A percentile compares a stretch with the other conserved stretches of the same genome.
These are phyloP conservation scores for Malacoctenus gilli DNA, from an alignment of 2,797 vertebrate genomes.

Conservation along the genomic window DNA sequence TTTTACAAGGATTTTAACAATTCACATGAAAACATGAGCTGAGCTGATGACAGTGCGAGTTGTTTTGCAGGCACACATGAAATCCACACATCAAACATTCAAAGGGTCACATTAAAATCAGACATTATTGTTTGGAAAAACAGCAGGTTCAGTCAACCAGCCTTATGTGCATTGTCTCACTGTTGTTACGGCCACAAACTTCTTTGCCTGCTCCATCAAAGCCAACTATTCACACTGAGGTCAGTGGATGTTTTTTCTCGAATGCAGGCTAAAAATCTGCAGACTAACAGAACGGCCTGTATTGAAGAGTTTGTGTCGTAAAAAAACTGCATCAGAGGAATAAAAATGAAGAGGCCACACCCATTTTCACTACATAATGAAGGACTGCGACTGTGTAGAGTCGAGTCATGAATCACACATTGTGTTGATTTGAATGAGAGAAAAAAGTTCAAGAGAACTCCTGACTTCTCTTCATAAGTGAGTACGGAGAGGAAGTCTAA, in stretches of 20 bases:
- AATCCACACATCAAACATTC: slow-evolving; percentile 19
- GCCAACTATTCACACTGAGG: neutral
- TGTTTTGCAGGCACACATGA: slow-evolving; percentile 15
- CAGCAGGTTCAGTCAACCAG: neutral
- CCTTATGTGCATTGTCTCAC: too few relatives aligned
- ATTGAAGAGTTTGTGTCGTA: slow-evolving; percentile 11
- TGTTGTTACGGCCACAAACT: neutral
- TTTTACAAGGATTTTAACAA: neutral
- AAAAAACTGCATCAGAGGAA: neutral
- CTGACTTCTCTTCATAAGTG: too few relatives aligned
- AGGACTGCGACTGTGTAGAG: neutral
- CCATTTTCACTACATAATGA: neutral
- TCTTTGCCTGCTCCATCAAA: slow-evolving; percentile 7
- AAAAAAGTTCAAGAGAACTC: neutral
- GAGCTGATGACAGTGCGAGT: slow-evolving; percentile 19
- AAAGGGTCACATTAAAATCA: slow-evolving; percentile 13
- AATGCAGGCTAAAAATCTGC: neutral
- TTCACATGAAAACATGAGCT: slow-evolving; percentile 25
- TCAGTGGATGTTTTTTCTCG: slow-evolving; percentile 12
- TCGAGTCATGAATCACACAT: slow-evolving; percentile 11
- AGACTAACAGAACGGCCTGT: slow-evolving; percentile 3
- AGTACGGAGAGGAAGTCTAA: too few relatives aligned
- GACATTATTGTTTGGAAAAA: neutral
- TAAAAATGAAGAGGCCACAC: neutral
- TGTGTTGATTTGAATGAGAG: slow-evolving; percentile 1